Percentiles rank a stretch among this genome's conserved stretches.
These are phyloP conservation scores for Hylaea fasciaria DNA, from an alignment of 2,888 invertebrate genomes.

Conservation along the genomic window DNA sequence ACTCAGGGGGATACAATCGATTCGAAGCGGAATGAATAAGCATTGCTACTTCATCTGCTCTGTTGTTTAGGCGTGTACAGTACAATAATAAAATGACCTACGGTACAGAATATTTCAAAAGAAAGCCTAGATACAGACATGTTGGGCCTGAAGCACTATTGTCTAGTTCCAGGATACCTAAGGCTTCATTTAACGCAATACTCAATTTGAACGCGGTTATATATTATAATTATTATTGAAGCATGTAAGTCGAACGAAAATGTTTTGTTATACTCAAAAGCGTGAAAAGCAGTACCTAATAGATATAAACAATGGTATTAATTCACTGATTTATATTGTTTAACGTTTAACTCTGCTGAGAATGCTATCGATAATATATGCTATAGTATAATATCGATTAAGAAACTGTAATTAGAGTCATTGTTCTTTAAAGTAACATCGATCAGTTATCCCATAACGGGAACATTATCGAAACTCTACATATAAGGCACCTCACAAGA, in stretches of 20 bases:
- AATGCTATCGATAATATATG: constrained; percentile 14
- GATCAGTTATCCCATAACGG: constrained; percentile 30
- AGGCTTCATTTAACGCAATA: too few species aligned
- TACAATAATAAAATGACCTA: too few species aligned
- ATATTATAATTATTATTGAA: background rate
- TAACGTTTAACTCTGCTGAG: background rate
- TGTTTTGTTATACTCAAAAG: background rate
- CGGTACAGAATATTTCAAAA: too few species aligned
- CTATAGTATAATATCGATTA: constrained; percentile 26
- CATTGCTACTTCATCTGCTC: constrained; percentile 9
- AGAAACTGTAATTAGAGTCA: constrained; percentile 20
- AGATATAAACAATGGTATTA: too few species aligned
- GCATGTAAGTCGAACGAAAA: background rate
- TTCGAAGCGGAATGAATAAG: constrained; percentile 37
- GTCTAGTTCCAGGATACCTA: too few species aligned
- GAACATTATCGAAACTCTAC: constrained; percentile 20
- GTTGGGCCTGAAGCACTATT: too few species aligned
- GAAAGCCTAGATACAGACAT: too few species aligned
- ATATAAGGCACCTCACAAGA: constrained; percentile 18
- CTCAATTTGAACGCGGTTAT: too few species aligned
- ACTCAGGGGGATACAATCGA: constrained; percentile 43
- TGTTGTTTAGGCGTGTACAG: too few species aligned
- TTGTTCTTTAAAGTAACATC: constrained; percentile 22
- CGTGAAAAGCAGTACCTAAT: too few species aligned
- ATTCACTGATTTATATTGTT: background rate